Percentiles rank a stretch among this genome's conserved stretches.
These are phyloP conservation scores for Uria aalge DNA, from an alignment of 2,113 vertebrate species.

Conservation along the genomic window DNA sequence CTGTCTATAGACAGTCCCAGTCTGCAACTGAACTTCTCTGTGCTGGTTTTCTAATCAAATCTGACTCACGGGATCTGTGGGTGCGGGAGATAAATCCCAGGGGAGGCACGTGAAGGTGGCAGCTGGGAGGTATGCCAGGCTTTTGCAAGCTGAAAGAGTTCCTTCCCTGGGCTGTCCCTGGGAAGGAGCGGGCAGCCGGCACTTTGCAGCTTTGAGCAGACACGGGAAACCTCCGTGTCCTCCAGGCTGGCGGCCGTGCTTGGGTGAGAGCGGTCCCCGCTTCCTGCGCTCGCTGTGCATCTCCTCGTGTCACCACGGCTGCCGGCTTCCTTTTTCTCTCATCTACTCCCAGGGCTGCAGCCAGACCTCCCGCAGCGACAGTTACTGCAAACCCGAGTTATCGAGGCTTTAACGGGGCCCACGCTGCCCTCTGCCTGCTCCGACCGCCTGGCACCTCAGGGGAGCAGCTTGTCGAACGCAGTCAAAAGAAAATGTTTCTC, in stretches of 20 bases:
- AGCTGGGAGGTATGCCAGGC: neutral
- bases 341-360: neutral
- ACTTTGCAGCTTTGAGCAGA: neutral
- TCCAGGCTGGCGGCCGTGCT: rapidly evolving
- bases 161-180: neutral
- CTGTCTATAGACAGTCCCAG: neutral
- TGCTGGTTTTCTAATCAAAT: neutral
- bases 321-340: neutral
- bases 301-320: neutral
- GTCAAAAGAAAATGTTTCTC: neutral
- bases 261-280: neutral
- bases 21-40: neutral
- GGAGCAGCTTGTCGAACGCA: neutral
- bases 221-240: rapidly evolving
- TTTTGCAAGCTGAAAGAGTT: neutral
- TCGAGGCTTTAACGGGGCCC: rapidly evolving
- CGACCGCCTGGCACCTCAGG: rapidly evolving
- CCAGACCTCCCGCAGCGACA: neutral
- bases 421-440: neutral
- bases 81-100: neutral
- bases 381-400: neutral
- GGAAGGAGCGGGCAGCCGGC: neutral
- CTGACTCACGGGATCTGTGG: neutral
- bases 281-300: rapidly evolving
- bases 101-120: neutral